Evolutionary conservation across 1,140 invertebrate genomes (phyloP).

Genomic region (Drosophila pallidifrons): DNA sequence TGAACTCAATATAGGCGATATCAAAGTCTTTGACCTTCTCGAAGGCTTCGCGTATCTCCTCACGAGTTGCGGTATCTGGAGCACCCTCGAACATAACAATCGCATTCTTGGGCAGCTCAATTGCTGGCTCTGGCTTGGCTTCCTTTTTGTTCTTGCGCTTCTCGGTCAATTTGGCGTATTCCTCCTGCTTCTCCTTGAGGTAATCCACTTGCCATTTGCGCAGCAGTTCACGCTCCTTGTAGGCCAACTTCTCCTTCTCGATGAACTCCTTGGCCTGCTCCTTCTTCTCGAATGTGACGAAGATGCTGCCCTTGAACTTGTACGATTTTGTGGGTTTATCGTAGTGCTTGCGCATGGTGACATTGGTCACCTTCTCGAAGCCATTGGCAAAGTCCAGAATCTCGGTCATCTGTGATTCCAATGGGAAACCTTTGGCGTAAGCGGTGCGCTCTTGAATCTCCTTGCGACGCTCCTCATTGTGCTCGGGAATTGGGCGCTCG

Average conservation of each 20-base stretch:
- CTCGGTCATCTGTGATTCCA: slow-evolving; percentile 89
- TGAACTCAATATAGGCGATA: slow-evolving; percentile 91
- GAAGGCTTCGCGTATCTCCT: slow-evolving; percentile 90
- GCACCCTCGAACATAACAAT: slow-evolving; percentile 89
- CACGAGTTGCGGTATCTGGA: slow-evolving; percentile 88
- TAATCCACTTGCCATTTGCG: slow-evolving; percentile 91
- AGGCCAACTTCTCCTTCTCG: slow-evolving; percentile 87
- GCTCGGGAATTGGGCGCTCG: slow-evolving; percentile 92
- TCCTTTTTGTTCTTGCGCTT: slow-evolving; percentile 87
- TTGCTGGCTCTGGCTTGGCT: slow-evolving; percentile 85
- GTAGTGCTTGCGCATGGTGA: slow-evolving; percentile 90
- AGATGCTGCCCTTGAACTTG: slow-evolving; percentile 95
- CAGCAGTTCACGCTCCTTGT: slow-evolving; percentile 89
- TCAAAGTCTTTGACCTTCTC: slow-evolving; percentile 87
- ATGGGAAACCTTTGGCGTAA: slow-evolving; percentile 96
- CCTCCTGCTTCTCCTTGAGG: slow-evolving; percentile 89
- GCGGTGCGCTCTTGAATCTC: slow-evolving; percentile 91
- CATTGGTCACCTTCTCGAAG: slow-evolving; percentile 90
- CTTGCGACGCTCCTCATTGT: slow-evolving; percentile 93
- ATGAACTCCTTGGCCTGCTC: slow-evolving; percentile 89
- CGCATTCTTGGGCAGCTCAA: slow-evolving; percentile 88
- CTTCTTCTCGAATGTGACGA: slow-evolving; percentile 92
- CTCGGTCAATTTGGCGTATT: slow-evolving; percentile 83
- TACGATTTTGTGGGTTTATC: slow-evolving; percentile 88
- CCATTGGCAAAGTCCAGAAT: slow-evolving; percentile 91